Evolutionary conservation across 2,888 invertebrate species (phyloP).

Genomic region (Onchidella celtica): DNA sequence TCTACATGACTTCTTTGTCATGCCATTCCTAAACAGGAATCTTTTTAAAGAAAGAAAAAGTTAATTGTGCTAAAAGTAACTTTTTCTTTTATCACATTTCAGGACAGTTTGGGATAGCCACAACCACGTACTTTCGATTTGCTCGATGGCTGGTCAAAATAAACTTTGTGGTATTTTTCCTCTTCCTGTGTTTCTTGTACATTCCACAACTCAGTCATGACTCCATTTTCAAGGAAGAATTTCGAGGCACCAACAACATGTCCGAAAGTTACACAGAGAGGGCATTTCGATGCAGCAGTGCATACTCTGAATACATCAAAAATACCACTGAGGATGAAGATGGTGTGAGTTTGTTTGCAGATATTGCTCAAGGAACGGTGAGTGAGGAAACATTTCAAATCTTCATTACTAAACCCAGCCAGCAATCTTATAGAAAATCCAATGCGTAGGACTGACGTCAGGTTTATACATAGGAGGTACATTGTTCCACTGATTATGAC

Average conservation of each 20-base stretch:
- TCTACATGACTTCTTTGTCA: too few species aligned
- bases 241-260: not conserved
- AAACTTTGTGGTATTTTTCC: conserved; percentile 83
- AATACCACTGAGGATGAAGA: conserved; percentile 42
- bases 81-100: conserved; percentile 26
- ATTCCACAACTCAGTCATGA: conserved; percentile 73
- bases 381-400: too few species aligned
- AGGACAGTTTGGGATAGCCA: conserved; percentile 80
- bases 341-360: conserved; percentile 57
- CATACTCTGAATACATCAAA: conserved; percentile 57
- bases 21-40: too few species aligned
- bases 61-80: too few species aligned
- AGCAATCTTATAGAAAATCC: too few species aligned
- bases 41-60: too few species aligned
- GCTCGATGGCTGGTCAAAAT: conserved; percentile 91
- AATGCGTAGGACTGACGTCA: too few species aligned
- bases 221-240: conserved; percentile 45
- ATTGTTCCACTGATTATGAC: too few species aligned
- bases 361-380: conserved; percentile 76
- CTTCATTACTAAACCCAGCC: too few species aligned
- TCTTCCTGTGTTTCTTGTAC: conserved; percentile 85
- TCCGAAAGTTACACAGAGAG: conserved; percentile 43
- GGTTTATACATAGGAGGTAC: too few species aligned
- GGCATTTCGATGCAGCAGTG: conserved; percentile 57
- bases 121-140: conserved; percentile 87